phyloP scores from a whole-genome alignment of 35 echinoderm and acorn worm genomes.

The Apostichopus californicus region DNA sequence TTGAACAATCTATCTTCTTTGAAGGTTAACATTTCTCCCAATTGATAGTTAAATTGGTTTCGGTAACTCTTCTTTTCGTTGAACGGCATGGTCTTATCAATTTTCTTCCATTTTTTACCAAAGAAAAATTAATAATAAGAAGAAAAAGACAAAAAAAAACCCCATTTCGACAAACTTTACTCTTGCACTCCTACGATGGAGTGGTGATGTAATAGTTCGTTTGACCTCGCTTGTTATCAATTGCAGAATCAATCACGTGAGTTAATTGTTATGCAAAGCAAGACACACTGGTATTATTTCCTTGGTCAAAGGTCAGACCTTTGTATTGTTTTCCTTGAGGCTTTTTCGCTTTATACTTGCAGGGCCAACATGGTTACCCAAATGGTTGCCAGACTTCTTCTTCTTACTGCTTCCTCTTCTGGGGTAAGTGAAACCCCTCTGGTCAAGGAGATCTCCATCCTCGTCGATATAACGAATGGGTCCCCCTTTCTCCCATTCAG shows the following conservation, averaged over 20 bases:
- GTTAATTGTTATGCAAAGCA: constrained; percentile 43
- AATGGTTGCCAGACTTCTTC: constrained; percentile 55
- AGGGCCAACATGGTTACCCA: constrained; percentile 67
- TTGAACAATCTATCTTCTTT: too few relatives aligned
- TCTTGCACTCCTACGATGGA: background rate
- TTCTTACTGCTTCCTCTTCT: constrained; percentile 66
- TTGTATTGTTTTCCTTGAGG: constrained; percentile 67
- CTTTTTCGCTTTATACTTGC: constrained; percentile 54
- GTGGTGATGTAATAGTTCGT: background rate
- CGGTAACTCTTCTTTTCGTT: too few relatives aligned
- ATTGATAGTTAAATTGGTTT: background rate
- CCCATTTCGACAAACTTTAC: background rate
- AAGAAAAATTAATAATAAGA: too few relatives aligned
- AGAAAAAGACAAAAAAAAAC: background rate
- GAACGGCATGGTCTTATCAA: too few relatives aligned
- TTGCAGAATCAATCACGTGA: constrained; percentile 8
- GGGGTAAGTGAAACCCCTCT: constrained; percentile 32
- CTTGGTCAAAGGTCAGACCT: constrained; percentile 48
- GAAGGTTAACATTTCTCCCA: too few relatives aligned
- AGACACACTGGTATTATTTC: constrained; percentile 49
- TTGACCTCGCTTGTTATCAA: background rate
- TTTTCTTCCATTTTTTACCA: too few relatives aligned
- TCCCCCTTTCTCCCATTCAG: constrained; percentile 89
- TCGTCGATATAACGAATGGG: constrained; percentile 95
- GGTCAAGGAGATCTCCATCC: constrained; percentile 81